These are phyloP conservation scores for Scaptomyza parva DNA, from an alignment of 2,888 invertebrate species.

Conservation along the genomic window DNA sequence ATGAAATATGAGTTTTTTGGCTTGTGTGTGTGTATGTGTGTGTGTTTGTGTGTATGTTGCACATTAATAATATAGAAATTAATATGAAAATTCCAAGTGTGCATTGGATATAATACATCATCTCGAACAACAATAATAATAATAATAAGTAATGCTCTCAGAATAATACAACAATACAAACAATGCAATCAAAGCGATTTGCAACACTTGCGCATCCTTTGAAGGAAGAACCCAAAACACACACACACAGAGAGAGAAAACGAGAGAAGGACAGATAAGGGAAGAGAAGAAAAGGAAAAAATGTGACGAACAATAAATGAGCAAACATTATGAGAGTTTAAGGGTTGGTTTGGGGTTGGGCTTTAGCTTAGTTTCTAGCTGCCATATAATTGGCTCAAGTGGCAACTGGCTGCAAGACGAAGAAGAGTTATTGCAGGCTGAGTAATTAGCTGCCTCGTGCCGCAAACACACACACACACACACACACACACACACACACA, in stretches of 20 bases:
- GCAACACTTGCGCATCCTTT: conserved; percentile 79
- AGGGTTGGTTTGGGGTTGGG: conserved; percentile 41
- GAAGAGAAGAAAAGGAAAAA: conserved; percentile 4
- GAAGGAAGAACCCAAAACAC: conserved; percentile 27
- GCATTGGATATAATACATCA: conserved; percentile 73
- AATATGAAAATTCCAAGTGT: conserved; percentile 80
- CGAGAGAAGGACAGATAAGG: no score
- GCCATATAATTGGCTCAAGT: conserved; percentile 69
- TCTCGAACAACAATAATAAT: conserved; percentile 52
- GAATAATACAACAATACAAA: conserved; percentile 68
- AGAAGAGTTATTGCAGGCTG: conserved; percentile 68
- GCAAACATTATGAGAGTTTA: conserved; percentile 64
- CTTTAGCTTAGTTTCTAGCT: conserved; percentile 23
- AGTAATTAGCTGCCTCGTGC: conserved; percentile 68
- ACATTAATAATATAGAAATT: conserved; percentile 76
- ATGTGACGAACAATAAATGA: conserved; percentile 63
- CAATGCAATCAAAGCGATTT: conserved; percentile 80
- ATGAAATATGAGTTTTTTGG: conserved; percentile 66
- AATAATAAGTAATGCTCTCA: conserved; percentile 56
- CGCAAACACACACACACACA: no score
- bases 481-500: no score
- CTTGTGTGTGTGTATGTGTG: conserved; percentile 9
- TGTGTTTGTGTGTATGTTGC: conserved; percentile 30
- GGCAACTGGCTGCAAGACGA: conserved; percentile 5
- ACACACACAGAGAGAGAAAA: no score